phyloP scores from a whole-genome alignment of 1,140 invertebrate genomes.

The Nasonia longicornis region DNA sequence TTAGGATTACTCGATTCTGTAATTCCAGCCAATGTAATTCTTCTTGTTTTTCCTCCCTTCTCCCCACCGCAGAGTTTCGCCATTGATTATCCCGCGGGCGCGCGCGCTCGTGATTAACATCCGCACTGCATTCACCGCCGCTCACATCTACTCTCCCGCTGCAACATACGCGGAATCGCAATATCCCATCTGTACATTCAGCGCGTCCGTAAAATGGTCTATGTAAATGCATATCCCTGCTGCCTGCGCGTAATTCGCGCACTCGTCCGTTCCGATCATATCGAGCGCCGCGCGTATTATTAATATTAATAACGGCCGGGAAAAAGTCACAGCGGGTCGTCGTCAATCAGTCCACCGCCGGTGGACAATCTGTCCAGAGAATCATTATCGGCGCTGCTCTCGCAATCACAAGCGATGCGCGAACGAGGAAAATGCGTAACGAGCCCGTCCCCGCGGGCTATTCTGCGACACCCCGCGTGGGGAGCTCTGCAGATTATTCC shows the following conservation, averaged over 20 bases:
- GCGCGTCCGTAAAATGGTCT: constrained; percentile 2
- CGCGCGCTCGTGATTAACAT: neutral
- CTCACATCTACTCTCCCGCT: neutral
- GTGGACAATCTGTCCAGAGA: neutral
- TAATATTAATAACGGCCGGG: constrained; percentile 28
- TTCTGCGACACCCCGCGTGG: neutral
- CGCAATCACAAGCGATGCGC: neutral
- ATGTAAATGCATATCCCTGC: constrained; percentile 18
- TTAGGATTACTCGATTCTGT: constrained; percentile 44
- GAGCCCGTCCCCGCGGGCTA: neutral
- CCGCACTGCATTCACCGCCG: neutral
- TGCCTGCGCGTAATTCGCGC: neutral
- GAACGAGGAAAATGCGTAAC: neutral
- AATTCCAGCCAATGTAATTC: constrained; percentile 29
- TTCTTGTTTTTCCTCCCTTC: neutral
- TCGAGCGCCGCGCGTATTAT: constrained; percentile 10
- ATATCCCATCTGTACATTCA: constrained; percentile 6
- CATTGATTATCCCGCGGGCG: neutral
- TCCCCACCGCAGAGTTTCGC: neutral
- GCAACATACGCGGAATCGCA: neutral
- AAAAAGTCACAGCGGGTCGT: constrained; percentile 17
- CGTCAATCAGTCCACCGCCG: neutral
- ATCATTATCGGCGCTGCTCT: neutral
- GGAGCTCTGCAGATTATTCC: neutral
- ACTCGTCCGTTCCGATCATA: constrained; percentile 2